Evolutionary conservation across 2,797 vertebrate genomes (phyloP).

Genomic region (Odontamblyopus lacepedii): DNA sequence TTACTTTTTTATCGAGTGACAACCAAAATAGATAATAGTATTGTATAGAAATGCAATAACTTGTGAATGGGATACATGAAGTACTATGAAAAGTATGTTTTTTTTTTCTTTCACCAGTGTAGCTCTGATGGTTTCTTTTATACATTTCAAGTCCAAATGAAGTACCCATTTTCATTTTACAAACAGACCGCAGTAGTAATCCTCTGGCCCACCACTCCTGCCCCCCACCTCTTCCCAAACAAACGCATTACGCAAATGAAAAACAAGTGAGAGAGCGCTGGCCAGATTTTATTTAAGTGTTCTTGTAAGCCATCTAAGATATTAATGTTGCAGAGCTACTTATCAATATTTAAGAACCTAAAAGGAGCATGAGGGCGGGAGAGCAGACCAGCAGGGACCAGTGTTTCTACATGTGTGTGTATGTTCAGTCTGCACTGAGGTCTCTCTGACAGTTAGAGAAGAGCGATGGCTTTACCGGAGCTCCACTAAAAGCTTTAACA

Average conservation of each 20-base stretch:
- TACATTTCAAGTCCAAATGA: slow-evolving; percentile 20
- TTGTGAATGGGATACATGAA: not conserved
- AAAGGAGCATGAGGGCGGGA: slow-evolving; percentile 81
- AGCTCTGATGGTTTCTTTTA: not conserved
- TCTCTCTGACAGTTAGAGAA: slow-evolving; percentile 69
- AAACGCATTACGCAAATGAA: slow-evolving; percentile 94
- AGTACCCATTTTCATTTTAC: slow-evolving; percentile 53
- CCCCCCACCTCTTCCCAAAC: slow-evolving; percentile 75
- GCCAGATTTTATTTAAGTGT: slow-evolving; percentile 97
- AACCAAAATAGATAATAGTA: not conserved
- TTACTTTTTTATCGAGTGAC: not conserved
- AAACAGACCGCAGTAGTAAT: slow-evolving; percentile 50
- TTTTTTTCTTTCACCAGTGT: not conserved
- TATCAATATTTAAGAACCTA: slow-evolving; percentile 99
- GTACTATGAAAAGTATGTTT: not conserved
- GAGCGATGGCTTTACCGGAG: slow-evolving; percentile 54
- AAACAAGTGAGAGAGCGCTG: slow-evolving; percentile 72
- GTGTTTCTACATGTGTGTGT: slow-evolving; percentile 34
- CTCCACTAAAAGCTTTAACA: slow-evolving; percentile 69
- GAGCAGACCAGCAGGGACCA: slow-evolving; percentile 56
- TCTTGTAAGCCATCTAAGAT: slow-evolving; percentile 99
- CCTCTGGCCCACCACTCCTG: slow-evolving; percentile 24
- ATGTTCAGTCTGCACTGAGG: slow-evolving; percentile 43
- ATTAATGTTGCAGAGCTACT: slow-evolving; percentile 99
- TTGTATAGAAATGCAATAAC: not conserved